Evolutionary conservation across 2,113 vertebrate genomes (phyloP).

Genomic region (Nannospalax galili): DNA sequence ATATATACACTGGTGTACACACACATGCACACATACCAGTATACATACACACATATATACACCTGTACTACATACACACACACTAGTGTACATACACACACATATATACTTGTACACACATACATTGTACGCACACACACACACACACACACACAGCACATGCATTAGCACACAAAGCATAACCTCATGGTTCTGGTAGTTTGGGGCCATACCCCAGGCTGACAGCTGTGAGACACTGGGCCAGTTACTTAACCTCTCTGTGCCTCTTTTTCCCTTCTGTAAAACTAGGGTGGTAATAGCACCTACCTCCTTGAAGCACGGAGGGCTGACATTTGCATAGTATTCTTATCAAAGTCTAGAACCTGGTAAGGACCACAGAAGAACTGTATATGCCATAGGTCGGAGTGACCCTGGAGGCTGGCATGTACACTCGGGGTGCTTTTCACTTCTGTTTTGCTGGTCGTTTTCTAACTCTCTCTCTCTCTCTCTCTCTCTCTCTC

Average conservation of each 20-base stretch:
- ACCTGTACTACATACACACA: neutral
- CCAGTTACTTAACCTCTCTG: neutral
- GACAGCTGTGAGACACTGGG: neutral
- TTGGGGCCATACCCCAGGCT: neutral
- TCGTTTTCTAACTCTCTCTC: neutral
- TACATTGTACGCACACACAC: neutral
- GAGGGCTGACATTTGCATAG: neutral
- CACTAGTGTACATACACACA: neutral
- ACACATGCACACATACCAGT: no score
- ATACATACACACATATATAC: no score
- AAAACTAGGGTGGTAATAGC: neutral
- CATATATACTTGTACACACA: no score
- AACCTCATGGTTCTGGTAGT: neutral
- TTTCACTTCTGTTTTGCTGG: fast-evolving
- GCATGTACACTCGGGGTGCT: fast-evolving
- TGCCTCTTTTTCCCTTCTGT: neutral
- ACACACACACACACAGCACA: neutral
- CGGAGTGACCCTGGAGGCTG: neutral
- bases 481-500: neutral
- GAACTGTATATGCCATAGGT: fast-evolving
- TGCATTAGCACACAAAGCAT: neutral
- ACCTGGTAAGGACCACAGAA: fast-evolving
- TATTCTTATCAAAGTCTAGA: fast-evolving
- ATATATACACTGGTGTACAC: no score
- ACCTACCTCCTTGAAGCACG: neutral